phyloP scores from a whole-genome alignment of 2,888 invertebrate genomes.

The Caenorhabditis angaria region DNA sequence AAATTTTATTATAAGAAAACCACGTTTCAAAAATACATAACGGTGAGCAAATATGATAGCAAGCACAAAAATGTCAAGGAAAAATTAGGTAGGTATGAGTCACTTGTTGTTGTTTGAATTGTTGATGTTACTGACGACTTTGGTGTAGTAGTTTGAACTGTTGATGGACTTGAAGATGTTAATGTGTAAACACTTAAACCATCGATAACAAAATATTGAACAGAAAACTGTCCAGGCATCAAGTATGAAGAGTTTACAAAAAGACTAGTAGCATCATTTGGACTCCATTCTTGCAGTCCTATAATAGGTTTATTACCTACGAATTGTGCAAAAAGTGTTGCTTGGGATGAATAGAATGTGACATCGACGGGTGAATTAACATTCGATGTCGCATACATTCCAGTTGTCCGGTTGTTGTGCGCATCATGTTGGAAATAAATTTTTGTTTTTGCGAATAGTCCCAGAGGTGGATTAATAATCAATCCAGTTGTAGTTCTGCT shows the following conservation, averaged over 20 bases:
- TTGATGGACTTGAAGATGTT: not conserved
- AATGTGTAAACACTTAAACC: not conserved
- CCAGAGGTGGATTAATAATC: too few species aligned
- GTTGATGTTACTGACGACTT: not conserved
- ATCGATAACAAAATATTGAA: slow-evolving; percentile 12
- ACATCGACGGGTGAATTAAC: too few species aligned
- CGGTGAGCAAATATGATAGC: not conserved
- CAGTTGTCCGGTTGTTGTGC: too few species aligned
- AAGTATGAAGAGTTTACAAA: not conserved
- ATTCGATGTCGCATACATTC: too few species aligned
- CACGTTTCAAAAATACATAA: not conserved
- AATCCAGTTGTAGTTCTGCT: too few species aligned
- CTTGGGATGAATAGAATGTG: too few species aligned
- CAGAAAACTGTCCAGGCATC: slow-evolving; percentile 6
- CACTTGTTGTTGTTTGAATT: slow-evolving; percentile 8
- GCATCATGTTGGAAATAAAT: too few species aligned
- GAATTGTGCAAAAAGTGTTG: too few species aligned
- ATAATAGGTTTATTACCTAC: not conserved
- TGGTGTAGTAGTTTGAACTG: not conserved
- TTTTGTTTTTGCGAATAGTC: too few species aligned
- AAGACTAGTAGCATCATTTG: not conserved
- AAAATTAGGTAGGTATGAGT: not conserved
- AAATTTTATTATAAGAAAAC: not conserved
- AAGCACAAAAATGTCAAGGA: too few species aligned
- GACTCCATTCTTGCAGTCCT: not conserved